phyloP scores from a whole-genome alignment of 2,113 vertebrate species.

The Osmerus mordax region DNA sequence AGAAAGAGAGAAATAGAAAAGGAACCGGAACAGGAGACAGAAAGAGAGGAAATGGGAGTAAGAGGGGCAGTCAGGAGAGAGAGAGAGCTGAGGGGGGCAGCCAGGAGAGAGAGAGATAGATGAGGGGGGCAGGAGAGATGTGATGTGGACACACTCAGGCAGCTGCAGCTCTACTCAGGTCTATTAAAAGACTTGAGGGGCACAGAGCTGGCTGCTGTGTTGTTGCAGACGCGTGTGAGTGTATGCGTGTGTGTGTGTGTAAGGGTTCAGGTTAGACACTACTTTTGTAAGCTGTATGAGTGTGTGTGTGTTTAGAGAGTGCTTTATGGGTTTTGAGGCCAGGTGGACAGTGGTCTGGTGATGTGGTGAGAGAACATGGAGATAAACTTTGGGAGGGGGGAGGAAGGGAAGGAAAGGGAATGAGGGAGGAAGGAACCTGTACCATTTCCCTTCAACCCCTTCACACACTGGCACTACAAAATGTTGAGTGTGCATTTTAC shows the following conservation, averaged over 20 bases:
- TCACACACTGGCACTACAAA: too few relatives aligned
- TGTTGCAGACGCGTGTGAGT: background rate
- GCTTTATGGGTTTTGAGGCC: background rate
- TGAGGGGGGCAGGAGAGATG: background rate
- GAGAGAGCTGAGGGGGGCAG: background rate
- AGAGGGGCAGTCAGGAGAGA: background rate
- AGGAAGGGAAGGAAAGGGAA: background rate
- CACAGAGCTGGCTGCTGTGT: slow-evolving; percentile 2
- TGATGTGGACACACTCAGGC: slow-evolving; percentile 36
- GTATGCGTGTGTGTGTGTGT: background rate
- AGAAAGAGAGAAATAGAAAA: background rate
- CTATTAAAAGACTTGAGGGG: slow-evolving; percentile 55
- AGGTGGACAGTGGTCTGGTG: background rate
- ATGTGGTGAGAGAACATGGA: background rate
- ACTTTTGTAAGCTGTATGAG: background rate
- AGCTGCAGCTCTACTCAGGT: slow-evolving; percentile 52
- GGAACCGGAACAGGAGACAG: background rate
- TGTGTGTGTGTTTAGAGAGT: background rate
- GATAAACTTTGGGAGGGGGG: background rate
- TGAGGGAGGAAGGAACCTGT: background rate
- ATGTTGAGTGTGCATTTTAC: too few relatives aligned
- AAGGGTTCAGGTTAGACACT: background rate
- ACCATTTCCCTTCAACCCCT: too few relatives aligned
- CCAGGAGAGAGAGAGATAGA: background rate
- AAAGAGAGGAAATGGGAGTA: slow-evolving; percentile 15